These are phyloP conservation scores for Ganaspis brasiliensis DNA, from an alignment of 2,888 invertebrate genomes.

Conservation along the genomic window DNA sequence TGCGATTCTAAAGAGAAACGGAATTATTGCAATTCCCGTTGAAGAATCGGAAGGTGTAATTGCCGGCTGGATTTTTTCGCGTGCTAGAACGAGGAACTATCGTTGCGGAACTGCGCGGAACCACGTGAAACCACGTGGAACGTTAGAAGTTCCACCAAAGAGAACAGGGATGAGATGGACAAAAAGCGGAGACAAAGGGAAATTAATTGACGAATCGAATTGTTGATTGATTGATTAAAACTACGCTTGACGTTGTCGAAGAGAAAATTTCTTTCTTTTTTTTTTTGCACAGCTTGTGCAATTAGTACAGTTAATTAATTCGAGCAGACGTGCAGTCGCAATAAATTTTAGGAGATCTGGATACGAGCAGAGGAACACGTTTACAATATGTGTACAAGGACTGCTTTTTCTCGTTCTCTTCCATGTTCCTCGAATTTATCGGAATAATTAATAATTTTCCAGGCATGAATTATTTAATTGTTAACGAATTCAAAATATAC, in stretches of 20 bases:
- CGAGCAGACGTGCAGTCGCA: slow-evolving; percentile 18
- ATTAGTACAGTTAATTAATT: slow-evolving; percentile 34
- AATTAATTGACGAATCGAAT: slow-evolving; percentile 3
- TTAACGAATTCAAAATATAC: too few species aligned
- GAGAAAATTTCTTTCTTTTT: slow-evolving; percentile 7
- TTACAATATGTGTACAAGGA: not conserved
- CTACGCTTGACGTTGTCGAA: not conserved
- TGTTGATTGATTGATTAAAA: slow-evolving; percentile 15
- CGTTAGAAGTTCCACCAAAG: not conserved
- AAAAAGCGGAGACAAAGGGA: not conserved
- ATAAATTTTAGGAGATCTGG: slow-evolving; percentile 36
- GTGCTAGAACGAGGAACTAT: slow-evolving; percentile 51
- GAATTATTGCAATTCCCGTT: slow-evolving; percentile 34
- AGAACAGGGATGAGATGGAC: not conserved
- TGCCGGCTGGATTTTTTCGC: slow-evolving; percentile 58
- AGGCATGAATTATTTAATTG: too few species aligned
- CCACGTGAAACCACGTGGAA: slow-evolving; percentile 54
- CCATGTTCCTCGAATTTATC: too few species aligned
- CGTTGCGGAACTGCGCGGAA: slow-evolving; percentile 62
- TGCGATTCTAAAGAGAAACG: slow-evolving; percentile 9
- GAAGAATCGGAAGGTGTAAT: slow-evolving; percentile 59
- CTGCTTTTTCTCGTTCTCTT: not conserved
- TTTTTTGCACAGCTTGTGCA: slow-evolving; percentile 21
- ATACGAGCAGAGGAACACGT: not conserved
- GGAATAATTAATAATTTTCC: too few species aligned